Base-by-base conservation (phyloP, 2,888 invertebrate genomes). In the Pseudoips prasinana region DNA sequence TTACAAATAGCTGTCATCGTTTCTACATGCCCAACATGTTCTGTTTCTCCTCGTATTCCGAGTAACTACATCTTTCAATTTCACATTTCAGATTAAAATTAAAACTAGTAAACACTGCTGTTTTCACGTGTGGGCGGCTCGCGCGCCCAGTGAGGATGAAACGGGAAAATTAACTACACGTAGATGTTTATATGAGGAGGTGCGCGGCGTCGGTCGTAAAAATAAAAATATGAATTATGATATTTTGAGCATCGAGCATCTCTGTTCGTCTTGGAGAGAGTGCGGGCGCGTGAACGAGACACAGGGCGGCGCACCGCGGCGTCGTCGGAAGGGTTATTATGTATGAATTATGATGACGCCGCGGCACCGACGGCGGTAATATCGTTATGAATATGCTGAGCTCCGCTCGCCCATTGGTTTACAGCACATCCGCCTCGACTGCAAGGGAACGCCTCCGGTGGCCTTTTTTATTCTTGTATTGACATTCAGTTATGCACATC, bases 261-360 rank as follows among this genome's bases (percentile, higher is more conserved):
- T 84, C 86, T 76, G 68, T 86, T 76, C 39, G 65, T 58, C 84
- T 53, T 53, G 45, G 52, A 59, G 49, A 47, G 48, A 29, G 27
- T 20, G 40, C 45, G 44, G 52, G 65, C 28, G 78, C 52, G 67
- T 46, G 84, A 81, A 75, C 54, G 86, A 83, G 83, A 75, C 64
- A 79, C 71, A 80, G 73, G 80, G 76, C 78, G 75, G 70, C 69
- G 73, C 73, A 64, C 63, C 65, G 78, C 76, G 73, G 58, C 69
- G 68, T 51, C 77, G 76, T 77, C 77, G 75, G 82, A 88, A 87
- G 89, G 89, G 89, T 89, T 89, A 88, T 88, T 88, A 88, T 88
- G 64, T 88, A 89, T 89, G 89, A 89, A 84, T 89, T 89, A 89
- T 89, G 88, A 89, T 77, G 86, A 84, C 82, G 82, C 78, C 77